phyloP scores from a whole-genome alignment of 1,140 invertebrate species.

The Condylostylus longicornis region DNA sequence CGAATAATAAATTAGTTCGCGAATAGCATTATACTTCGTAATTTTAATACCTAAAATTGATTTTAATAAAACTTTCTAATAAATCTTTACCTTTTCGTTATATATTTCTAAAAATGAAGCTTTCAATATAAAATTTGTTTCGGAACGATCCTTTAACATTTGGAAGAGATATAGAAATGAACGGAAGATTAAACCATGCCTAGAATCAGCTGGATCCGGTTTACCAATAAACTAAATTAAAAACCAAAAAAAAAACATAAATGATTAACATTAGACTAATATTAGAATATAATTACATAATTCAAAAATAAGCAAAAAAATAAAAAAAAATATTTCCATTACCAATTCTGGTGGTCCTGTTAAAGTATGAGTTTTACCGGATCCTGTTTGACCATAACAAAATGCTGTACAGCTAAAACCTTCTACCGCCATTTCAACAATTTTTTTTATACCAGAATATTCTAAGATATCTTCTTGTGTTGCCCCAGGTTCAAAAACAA shows the following conservation, averaged over 20 bases:
- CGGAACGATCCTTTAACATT: constrained; percentile 55
- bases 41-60: too few relatives aligned
- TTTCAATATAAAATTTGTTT: constrained; percentile 73
- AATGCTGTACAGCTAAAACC: constrained; percentile 87
- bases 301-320: neutral
- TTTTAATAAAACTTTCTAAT: too few relatives aligned
- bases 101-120: constrained; percentile 92
- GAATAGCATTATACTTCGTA: too few relatives aligned
- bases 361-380: constrained; percentile 89
- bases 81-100: constrained; percentile 69
- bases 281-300: neutral
- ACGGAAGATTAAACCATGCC: constrained; percentile 73
- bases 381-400: constrained; percentile 95
- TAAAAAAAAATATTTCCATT: constrained; percentile 10
- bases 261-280: neutral
- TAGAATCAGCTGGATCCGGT: constrained; percentile 33
- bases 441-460: constrained; percentile 66
- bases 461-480: constrained; percentile 67
- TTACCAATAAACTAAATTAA: constrained; percentile 20
- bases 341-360: constrained; percentile 80
- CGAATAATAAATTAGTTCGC: too few relatives aligned
- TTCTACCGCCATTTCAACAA: constrained; percentile 83
- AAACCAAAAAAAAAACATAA: neutral
- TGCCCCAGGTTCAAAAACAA: constrained; percentile 75
- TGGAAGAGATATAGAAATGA: constrained; percentile 84